Conservation (phyloP, 2,888 invertebrate species). For the Drosophila acutilabella region DNA sequence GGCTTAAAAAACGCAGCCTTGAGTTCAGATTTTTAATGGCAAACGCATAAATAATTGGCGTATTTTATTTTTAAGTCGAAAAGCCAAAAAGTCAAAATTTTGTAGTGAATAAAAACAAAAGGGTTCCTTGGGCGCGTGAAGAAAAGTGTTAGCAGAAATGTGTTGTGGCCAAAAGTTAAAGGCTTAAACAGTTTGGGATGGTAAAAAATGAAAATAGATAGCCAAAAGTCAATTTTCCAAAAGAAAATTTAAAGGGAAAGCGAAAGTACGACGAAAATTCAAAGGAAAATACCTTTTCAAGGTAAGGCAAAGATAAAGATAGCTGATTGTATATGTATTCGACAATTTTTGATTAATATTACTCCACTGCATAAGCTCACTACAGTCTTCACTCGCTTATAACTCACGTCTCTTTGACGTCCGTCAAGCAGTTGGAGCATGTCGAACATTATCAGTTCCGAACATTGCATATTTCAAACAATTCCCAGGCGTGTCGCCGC, state of each 20-base stretch:
- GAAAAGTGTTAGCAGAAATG: conserved; percentile 23
- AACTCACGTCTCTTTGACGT: conserved; percentile 1
- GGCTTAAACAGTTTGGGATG: conserved; percentile 22
- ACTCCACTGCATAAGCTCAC: conserved; percentile 1
- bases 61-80: conserved; percentile 57
- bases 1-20: conserved; percentile 74
- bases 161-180: conserved; percentile 53
- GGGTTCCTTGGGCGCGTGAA: conserved; percentile 35
- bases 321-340: background rate
- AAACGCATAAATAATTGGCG: conserved; percentile 16
- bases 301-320: background rate
- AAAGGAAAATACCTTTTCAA: background rate
- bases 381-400: conserved; percentile 2
- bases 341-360: background rate
- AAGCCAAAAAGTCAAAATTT: conserved; percentile 77
- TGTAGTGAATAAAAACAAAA: conserved; percentile 36
- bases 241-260: conserved; percentile 31
- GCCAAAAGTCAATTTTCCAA: conserved; percentile 26
- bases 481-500: conserved; percentile 43
- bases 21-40: conserved; percentile 31
- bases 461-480: conserved; percentile 31
- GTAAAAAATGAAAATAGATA: conserved; percentile 27
- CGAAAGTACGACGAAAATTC: background rate
- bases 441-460: conserved; percentile 45
- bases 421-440: conserved; percentile 21